Conservation (phyloP, 2,888 invertebrate species). For the Trisateles emortualis region DNA sequence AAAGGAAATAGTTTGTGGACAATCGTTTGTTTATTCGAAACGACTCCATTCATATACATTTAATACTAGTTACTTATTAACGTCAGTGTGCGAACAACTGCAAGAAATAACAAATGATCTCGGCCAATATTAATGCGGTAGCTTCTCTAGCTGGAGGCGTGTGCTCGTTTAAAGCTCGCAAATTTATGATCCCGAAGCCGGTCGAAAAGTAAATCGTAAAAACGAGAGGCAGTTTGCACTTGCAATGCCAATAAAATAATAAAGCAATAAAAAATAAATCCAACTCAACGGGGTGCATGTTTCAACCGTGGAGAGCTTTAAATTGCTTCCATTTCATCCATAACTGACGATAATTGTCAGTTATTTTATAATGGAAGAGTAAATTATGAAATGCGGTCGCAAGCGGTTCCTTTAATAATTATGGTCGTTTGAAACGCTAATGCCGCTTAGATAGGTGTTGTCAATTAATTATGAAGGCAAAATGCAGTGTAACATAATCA, state of each 20-base stretch:
- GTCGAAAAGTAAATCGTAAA: slow-evolving; percentile 77
- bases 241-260: slow-evolving; percentile 80
- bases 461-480: slow-evolving; percentile 83
- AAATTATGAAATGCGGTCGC: slow-evolving; percentile 63
- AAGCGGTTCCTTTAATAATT: slow-evolving; percentile 59
- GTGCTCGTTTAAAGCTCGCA: slow-evolving; percentile 67
- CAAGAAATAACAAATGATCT: slow-evolving; percentile 71
- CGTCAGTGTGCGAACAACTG: slow-evolving; percentile 33
- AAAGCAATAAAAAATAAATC: slow-evolving; percentile 75
- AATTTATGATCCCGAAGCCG: slow-evolving; percentile 72
- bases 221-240: slow-evolving; percentile 74
- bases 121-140: slow-evolving; percentile 71
- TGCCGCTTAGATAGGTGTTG: slow-evolving; percentile 73
- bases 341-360: slow-evolving; percentile 64
- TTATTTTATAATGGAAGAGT: slow-evolving; percentile 62
- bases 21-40: slow-evolving; percentile 52
- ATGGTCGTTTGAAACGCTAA: slow-evolving; percentile 61
- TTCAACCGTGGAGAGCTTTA: slow-evolving; percentile 61
- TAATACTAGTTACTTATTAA: slow-evolving; percentile 53
- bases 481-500: slow-evolving; percentile 84
- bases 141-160: slow-evolving; percentile 66
- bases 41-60: slow-evolving; percentile 59
- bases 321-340: slow-evolving; percentile 68
- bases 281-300: slow-evolving; percentile 67
- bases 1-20: slow-evolving; percentile 55